Evolutionary conservation across 2,113 vertebrate species (phyloP), one percentile per base, ranked within the genome.

Genomic region (Hiodon alosoides): DNA sequence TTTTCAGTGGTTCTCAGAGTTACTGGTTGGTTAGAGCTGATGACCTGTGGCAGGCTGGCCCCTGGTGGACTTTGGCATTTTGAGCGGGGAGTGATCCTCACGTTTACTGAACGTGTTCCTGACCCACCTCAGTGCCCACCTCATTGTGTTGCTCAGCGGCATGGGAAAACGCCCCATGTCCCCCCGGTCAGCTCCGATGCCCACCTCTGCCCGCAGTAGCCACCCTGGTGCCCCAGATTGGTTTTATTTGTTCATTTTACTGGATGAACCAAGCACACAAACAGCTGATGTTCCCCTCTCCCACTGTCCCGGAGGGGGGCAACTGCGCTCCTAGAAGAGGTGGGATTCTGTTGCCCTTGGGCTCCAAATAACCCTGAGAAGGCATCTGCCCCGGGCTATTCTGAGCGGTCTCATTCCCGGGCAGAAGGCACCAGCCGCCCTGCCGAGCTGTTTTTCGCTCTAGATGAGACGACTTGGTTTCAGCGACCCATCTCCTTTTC

Each of bases 321-420:
- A 69, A 69, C 73, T 47, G 5, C 66, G 67, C 78, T 78, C 31
- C 67, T 65, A 77, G 75, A 79, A 80, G 82, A 82, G 80, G 73
- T 77, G 77, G 79, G 85, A 91, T 89, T 88, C 87, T 79, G 77
- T 87, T 85, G 84, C 87, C 87, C 88, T 89, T 87, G 81, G 83
- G 82, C 90, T 89, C 83, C 87, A 90, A 90, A 92, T 92, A 92
- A 89, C 84, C 80, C 69, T 79, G 81, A 74, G 80, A 86, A 87
- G 86, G 89, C 88, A 90, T 91, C 87, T 86, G 85, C 78, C 81
- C 83, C 83, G 76, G 84, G 87, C 89, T 92, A 92, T 92, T 92
- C 90, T 91, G 86, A 90, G 90, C 87, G 80, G 71, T 81, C 78
- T 76, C 85, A 87, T 89, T 90, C 87, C 86, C 79, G 81, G 79